Base-by-base conservation (phyloP, 2,113 vertebrate species). In the Uropsilus gracilis region DNA sequence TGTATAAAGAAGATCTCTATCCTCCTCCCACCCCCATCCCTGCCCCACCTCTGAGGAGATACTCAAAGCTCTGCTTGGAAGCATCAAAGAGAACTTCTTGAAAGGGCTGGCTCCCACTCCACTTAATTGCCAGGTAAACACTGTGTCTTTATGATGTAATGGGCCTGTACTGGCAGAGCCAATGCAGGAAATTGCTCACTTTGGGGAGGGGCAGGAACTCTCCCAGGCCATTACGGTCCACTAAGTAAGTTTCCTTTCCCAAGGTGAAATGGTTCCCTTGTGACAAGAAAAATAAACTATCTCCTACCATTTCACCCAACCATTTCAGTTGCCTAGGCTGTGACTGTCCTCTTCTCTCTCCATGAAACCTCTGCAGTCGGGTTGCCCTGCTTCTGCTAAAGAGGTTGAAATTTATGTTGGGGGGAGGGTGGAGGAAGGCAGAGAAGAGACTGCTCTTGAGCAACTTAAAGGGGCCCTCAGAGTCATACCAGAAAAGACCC, bases 171-270 rank as follows among this genome's bases (percentile, higher is more conserved):
- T 4, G 64, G 84, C 94, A 76, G 39, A 80, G 72, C 78, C 18
- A 50, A 87, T 0, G 22, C 37, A 96, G 96, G 94, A 93, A 92
- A 81, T 42, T 14, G 83, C 83, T 96, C 80, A 89, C 90, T 61
- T 66, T 30, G 32, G 34, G 75, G 91, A 81, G 76, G 75, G 83
- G 73, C 84, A 81, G 86, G 81, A 82, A 55, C 75, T 59, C 89
- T 68, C 73, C 73, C 78, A 87, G 75, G 75, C 34, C 92, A 44
- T 84, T 86, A 90, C 0, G 2, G 32, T 50, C 32, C 75, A 77
- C 69, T 48, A 42, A 81, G 94, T 42, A 77, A 50, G 46, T 39
- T 37, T 64, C 72, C 84, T 93, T 81, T 32, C 83, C 94, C 91
- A 89, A 71, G 84, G 82, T 76, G 66, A 86, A 71, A 83, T 34